Conservation (phyloP, 1,140 invertebrate species). For the Carcinoscorpius rotundicauda region DNA sequence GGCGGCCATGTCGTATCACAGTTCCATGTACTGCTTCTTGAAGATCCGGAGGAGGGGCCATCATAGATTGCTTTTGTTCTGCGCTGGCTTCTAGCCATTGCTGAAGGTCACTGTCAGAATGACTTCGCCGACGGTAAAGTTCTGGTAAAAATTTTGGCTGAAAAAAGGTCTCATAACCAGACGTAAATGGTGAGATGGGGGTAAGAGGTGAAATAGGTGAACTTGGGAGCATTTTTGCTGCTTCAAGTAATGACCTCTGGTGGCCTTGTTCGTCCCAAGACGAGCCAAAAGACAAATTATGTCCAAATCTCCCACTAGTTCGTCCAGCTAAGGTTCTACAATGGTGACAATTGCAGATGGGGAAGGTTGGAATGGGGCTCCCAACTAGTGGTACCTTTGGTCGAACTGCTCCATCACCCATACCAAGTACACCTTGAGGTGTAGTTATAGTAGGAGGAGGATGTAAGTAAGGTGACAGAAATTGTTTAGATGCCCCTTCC, state of each 20-base stretch:
- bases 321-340: slow-evolving; percentile 13
- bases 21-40: slow-evolving; percentile 15
- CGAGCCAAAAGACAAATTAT: background rate
- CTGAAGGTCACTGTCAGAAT: slow-evolving; percentile 55
- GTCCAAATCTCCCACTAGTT: slow-evolving; percentile 7
- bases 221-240: slow-evolving; percentile 31
- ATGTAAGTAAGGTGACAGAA: background rate
- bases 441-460: background rate
- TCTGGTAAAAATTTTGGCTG: slow-evolving; percentile 59
- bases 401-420: slow-evolving; percentile 16
- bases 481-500: background rate
- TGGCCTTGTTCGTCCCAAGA: slow-evolving; percentile 26
- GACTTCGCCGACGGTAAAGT: slow-evolving; percentile 47
- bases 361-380: slow-evolving; percentile 4
- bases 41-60: slow-evolving; percentile 33
- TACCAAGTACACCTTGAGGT: slow-evolving; percentile 10
- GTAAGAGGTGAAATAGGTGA: slow-evolving; percentile 35
- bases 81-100: slow-evolving; percentile 19
- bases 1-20: slow-evolving; percentile 23
- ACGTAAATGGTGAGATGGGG: slow-evolving; percentile 21
- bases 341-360: slow-evolving; percentile 17
- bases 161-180: slow-evolving; percentile 30
- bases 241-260: slow-evolving; percentile 43
- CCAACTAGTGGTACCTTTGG: slow-evolving; percentile 10
- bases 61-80: slow-evolving; percentile 22